Evolutionary conservation across 2,888 invertebrate species (phyloP).

Genomic region (Drosophila mimica): DNA sequence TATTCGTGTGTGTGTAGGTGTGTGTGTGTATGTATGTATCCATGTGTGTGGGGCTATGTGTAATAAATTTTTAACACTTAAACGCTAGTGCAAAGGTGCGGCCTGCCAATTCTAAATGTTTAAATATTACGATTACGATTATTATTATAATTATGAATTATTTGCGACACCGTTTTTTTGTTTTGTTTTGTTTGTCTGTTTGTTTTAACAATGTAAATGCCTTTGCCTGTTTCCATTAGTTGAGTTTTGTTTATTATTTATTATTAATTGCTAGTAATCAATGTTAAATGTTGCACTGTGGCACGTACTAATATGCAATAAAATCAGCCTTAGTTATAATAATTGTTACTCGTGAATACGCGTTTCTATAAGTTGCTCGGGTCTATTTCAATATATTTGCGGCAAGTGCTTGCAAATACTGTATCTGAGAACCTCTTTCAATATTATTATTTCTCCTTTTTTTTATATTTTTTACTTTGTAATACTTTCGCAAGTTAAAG

Average conservation of each 20-base stretch:
- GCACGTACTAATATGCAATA: constrained; percentile 60
- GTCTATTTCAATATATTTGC: constrained; percentile 42
- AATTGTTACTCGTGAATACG: constrained; percentile 70
- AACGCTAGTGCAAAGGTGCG: constrained; percentile 75
- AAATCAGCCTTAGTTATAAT: constrained; percentile 80
- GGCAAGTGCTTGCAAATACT: constrained; percentile 49
- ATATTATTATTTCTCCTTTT: constrained; percentile 16
- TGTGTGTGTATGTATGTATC: constrained; percentile 1
- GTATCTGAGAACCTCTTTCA: constrained; percentile 68
- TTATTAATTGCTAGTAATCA: constrained; percentile 39
- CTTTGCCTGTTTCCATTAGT: constrained; percentile 41
- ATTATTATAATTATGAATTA: constrained; percentile 38
- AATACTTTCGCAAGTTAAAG: constrained; percentile 69
- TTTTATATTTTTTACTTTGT: constrained; percentile 15
- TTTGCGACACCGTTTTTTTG: constrained; percentile 47
- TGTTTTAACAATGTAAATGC: constrained; percentile 66
- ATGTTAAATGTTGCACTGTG: constrained; percentile 41
- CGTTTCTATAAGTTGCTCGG: constrained; percentile 41
- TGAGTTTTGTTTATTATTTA: constrained; percentile 19
- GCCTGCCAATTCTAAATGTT: constrained; percentile 67
- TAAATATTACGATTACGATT: constrained; percentile 45
- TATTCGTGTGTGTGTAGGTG: neutral
- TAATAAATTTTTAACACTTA: constrained; percentile 78
- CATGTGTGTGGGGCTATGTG: constrained; percentile 40
- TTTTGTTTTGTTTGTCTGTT: neutral